Evolutionary conservation across 2,888 invertebrate species (phyloP).

Genomic region (Volucella inanis): DNA sequence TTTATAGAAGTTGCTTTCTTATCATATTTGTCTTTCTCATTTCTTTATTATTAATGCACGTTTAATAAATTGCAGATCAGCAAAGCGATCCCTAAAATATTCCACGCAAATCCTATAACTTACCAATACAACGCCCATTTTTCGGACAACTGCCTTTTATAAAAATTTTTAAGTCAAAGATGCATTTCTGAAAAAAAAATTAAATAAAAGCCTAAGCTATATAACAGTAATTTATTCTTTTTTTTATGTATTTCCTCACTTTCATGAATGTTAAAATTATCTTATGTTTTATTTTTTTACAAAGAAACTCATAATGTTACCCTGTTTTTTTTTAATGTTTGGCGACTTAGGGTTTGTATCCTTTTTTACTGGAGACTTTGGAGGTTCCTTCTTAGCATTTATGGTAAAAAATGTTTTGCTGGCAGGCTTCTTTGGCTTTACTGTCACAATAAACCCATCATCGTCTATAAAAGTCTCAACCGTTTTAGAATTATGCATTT

Average conservation of each 20-base stretch:
- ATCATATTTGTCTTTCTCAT: too few relatives aligned
- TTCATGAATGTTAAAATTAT: neutral
- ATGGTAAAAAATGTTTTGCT: conserved; percentile 58
- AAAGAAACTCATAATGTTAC: conserved; percentile 81
- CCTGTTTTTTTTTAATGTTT: conserved; percentile 79
- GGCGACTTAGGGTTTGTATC: conserved; percentile 49
- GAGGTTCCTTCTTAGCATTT: conserved; percentile 52
- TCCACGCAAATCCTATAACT: too few relatives aligned
- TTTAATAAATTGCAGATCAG: too few relatives aligned
- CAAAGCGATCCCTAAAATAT: too few relatives aligned
- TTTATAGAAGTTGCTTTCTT: too few relatives aligned
- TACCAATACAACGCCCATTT: too few relatives aligned
- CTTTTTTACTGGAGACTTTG: conserved; percentile 63
- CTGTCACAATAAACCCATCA: conserved; percentile 81
- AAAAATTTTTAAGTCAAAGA: too few relatives aligned
- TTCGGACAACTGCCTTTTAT: too few relatives aligned
- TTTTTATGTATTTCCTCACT: conserved; percentile 23
- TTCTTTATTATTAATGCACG: too few relatives aligned
- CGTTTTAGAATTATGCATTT: conserved; percentile 57
- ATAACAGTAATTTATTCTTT: conserved; percentile 41
- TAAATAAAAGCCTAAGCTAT: neutral
- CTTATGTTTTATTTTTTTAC: conserved; percentile 77
- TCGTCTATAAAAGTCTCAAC: conserved; percentile 81
- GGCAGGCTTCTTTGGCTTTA: conserved; percentile 76
- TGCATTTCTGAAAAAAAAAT: neutral